Evolutionary conservation across 2,888 invertebrate species (phyloP), one percentile per base, ranked within the genome.

Genomic region (Pristionchus exspectatus): DNA sequence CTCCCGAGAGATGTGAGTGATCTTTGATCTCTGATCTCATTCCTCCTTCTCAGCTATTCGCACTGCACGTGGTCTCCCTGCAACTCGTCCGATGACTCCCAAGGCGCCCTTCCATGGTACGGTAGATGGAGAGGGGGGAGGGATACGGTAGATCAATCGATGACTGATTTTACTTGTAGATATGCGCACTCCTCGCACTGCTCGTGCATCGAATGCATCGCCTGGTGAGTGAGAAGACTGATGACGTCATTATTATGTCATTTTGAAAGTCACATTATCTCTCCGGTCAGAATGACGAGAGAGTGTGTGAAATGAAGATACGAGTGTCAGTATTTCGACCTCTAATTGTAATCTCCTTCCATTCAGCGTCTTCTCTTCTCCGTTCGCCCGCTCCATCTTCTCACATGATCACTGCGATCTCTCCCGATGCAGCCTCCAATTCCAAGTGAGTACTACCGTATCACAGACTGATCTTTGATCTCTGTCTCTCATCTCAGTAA

Each of bases 181-280:
- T 50, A 81, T 81, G 81, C 81, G 81, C 50, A 81, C 81, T 50
- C 81, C 81, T 54, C 81, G 81, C 81, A 81, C 81, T 14, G 81
- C 81, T 5, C 74, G 74, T 38, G 50, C n/a, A 10, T 12, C 81
- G 14, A 33, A 18, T 0, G 81, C 81, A 14, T 81, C 81, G 81
- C 81, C 81, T 27, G 81, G 81, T 81, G 81, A 81, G 81, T 10
- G 44, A 2, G 81, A 81, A 54, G 81, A n/a, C 50, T 14, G 81
- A 81, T 81, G 81, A n/a, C 50, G 50, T 81, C 81, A 54, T n/a
- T n/a, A n/a, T n/a, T n/a, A n/a, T n/a, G n/a, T n/a, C n/a, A n/a
- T n/a, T n/a, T n/a, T n/a, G n/a, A n/a, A n/a, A n/a, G n/a, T n/a
- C n/a, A n/a, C n/a, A n/a, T n/a, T n/a, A n/a, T n/a, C n/a, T n/a